Conservation (phyloP, 2,888 invertebrate species). For the Ceraclea dissimilis region DNA sequence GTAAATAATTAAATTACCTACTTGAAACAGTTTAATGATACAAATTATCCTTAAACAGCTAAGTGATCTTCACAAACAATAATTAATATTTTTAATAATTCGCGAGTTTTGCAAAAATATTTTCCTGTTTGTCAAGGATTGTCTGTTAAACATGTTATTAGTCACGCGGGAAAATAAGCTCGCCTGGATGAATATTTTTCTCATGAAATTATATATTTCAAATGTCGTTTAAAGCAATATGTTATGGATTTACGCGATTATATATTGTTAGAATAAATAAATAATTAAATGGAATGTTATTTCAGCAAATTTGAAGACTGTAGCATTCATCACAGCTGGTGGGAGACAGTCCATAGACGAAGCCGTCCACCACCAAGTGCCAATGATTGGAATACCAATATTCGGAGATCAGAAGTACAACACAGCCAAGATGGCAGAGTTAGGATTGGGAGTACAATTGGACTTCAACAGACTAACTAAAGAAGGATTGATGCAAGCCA, state of each 20-base stretch:
- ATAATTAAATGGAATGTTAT: neutral
- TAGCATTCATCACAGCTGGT: conserved; percentile 21
- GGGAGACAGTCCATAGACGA: conserved; percentile 24
- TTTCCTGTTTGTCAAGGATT: too few species aligned
- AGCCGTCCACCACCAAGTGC: conserved; percentile 18
- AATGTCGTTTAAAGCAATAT: neutral
- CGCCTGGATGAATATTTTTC: too few species aligned
- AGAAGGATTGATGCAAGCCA: conserved; percentile 8
- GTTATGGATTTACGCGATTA: too few species aligned
- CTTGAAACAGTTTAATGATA: neutral
- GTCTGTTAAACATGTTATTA: too few species aligned
- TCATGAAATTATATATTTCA: neutral
- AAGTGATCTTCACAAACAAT: neutral
- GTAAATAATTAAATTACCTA: too few species aligned
- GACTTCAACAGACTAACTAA: conserved; percentile 10
- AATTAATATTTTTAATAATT: too few species aligned
- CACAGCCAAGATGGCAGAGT: conserved; percentile 7
- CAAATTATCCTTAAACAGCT: neutral
- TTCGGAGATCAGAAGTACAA: conserved; percentile 19
- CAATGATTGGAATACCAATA: conserved; percentile 22
- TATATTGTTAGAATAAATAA: too few species aligned
- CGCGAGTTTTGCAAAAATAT: too few species aligned
- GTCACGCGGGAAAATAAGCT: too few species aligned
- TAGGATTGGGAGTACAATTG: conserved; percentile 7
- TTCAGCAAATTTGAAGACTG: conserved; percentile 20